These are phyloP conservation scores for Sisyra nigra DNA, from an alignment of 2,888 invertebrate genomes.

Conservation along the genomic window DNA sequence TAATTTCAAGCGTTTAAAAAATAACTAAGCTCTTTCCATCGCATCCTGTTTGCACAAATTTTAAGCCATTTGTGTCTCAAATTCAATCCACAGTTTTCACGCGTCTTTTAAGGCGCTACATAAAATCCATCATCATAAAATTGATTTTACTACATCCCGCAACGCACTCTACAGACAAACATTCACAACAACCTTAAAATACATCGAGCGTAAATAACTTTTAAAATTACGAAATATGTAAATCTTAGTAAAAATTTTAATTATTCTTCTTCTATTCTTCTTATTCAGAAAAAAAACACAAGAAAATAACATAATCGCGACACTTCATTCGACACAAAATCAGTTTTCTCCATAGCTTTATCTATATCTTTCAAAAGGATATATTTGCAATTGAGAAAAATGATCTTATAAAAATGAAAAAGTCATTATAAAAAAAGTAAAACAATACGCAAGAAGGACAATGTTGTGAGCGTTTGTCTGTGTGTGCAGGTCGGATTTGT, in stretches of 20 bases:
- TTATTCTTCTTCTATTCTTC: too few species aligned
- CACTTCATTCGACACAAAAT: background rate
- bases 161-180: slow-evolving; percentile 6
- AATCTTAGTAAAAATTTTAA: too few species aligned
- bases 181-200: slow-evolving; percentile 3
- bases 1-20: too few species aligned
- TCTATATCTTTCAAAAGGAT: background rate
- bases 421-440: background rate
- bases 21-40: too few species aligned
- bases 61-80: too few species aligned
- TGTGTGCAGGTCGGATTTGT: slow-evolving; percentile 4
- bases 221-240: background rate
- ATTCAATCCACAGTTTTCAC: too few species aligned
- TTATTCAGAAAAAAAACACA: background rate
- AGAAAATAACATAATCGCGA: background rate
- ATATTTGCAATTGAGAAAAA: background rate
- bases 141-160: slow-evolving; percentile 3
- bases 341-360: background rate
- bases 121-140: too few species aligned
- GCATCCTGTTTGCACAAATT: too few species aligned
- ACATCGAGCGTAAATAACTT: slow-evolving; percentile 3
- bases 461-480: slow-evolving; percentile 5
- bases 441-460: background rate
- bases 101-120: too few species aligned
- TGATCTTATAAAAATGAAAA: background rate